Evolutionary conservation across 2,113 vertebrate genomes (phyloP).

Genomic region (Urocynchramus pylzowi): DNA sequence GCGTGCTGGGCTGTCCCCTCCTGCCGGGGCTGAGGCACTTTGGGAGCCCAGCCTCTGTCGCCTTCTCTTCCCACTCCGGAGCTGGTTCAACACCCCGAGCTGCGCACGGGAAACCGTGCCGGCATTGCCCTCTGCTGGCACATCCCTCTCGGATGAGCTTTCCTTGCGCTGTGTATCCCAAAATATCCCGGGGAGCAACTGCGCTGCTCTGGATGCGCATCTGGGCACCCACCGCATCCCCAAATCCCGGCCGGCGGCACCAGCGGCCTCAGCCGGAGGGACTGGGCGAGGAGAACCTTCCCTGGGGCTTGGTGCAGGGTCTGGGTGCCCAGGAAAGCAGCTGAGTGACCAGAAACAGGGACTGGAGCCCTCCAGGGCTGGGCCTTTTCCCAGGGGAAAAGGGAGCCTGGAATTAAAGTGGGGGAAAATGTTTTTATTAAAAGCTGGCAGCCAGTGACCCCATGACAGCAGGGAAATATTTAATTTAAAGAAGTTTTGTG

Average conservation of each 20-base stretch:
- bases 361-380: not conserved
- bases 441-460: not conserved
- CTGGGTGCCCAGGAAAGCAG: not conserved
- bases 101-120: not conserved
- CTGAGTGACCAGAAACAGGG: rapidly evolving
- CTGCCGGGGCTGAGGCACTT: not conserved
- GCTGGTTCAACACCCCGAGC: rapidly evolving
- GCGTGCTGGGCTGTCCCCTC: not conserved
- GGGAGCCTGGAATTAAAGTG: not conserved
- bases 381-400: not conserved
- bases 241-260: not conserved
- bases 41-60: rapidly evolving
- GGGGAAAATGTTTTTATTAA: not conserved
- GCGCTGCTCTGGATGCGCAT: rapidly evolving
- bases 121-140: slow-evolving; percentile 44
- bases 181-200: rapidly evolving
- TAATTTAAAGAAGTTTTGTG: not conserved
- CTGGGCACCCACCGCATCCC: not conserved
- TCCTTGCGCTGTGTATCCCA: rapidly evolving
- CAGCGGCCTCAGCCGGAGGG: not conserved
- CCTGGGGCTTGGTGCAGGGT: not conserved
- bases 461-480: not conserved
- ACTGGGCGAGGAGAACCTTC: rapidly evolving
- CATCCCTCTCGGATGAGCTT: not conserved
- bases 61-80: rapidly evolving